These are phyloP conservation scores for Furcifer pardalis DNA, from an alignment of 2,797 vertebrate species.

Conservation along the genomic window DNA sequence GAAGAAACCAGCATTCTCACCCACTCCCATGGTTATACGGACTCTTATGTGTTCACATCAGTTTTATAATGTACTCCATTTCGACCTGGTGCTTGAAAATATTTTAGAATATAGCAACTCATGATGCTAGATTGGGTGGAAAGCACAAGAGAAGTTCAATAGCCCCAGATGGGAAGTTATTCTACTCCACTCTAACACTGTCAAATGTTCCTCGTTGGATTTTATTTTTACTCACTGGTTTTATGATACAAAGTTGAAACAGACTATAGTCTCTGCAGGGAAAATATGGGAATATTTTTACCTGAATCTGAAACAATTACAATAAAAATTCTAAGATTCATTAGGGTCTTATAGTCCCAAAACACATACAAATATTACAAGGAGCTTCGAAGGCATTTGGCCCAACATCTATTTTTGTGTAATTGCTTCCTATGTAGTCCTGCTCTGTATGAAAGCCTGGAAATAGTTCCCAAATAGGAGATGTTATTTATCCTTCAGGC, in stretches of 20 bases:
- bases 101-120: neutral
- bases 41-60: neutral
- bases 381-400: constrained; percentile 43
- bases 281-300: constrained; percentile 38
- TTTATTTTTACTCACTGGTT: constrained; percentile 19
- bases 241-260: constrained; percentile 29
- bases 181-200: constrained; percentile 4
- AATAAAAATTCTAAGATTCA: constrained; percentile 37
- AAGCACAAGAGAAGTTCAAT: neutral
- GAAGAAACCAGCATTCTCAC: neutral
- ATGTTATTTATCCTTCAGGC: constrained; percentile 60
- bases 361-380: constrained; percentile 44
- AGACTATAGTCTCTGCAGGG: constrained; percentile 22
- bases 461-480: constrained; percentile 48
- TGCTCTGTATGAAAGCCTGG: constrained; percentile 50
- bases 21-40: neutral
- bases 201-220: neutral
- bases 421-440: constrained; percentile 57
- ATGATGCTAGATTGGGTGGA: neutral
- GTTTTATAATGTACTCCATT: neutral
- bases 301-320: constrained; percentile 38
- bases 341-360: constrained; percentile 4
- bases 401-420: constrained; percentile 24
- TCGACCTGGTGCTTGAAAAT: neutral
- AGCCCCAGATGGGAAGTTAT: neutral